Conservation (phyloP, 2,797 vertebrate species). For the Myotis pilosus region DNA sequence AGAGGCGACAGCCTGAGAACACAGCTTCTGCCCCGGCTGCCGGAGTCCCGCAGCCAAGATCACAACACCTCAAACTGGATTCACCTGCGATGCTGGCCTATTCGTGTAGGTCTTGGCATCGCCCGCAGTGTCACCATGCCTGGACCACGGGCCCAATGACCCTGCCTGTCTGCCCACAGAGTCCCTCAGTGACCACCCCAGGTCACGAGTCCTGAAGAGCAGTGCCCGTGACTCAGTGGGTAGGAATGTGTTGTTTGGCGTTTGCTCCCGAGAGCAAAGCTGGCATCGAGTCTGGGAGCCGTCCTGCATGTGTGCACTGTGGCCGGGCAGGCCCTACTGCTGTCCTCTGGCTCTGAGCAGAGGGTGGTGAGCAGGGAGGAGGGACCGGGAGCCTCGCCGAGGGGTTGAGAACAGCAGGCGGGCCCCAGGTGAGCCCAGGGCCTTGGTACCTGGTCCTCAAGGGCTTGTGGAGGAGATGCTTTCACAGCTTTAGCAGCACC, state of each 20-base stretch:
- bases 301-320: neutral
- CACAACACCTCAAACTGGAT: neutral
- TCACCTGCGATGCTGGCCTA: neutral
- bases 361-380: neutral
- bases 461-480: neutral
- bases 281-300: neutral
- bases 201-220: neutral
- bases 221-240: neutral
- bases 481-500: neutral
- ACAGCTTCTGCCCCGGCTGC: neutral
- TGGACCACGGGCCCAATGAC: neutral
- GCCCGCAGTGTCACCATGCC: neutral
- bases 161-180: neutral
- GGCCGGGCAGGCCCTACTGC: neutral
- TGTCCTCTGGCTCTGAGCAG: neutral
- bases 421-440: neutral
- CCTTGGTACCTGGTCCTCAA: rapidly evolving
- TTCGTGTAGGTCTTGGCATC: neutral
- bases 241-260: neutral
- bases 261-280: neutral
- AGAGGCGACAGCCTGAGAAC: neutral
- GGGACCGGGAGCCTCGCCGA: rapidly evolving
- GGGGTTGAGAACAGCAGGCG: neutral
- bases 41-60: neutral
- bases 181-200: neutral